Evolutionary conservation across 2,888 invertebrate species (phyloP).

Genomic region (Thysanoteuthis rhombus): DNA sequence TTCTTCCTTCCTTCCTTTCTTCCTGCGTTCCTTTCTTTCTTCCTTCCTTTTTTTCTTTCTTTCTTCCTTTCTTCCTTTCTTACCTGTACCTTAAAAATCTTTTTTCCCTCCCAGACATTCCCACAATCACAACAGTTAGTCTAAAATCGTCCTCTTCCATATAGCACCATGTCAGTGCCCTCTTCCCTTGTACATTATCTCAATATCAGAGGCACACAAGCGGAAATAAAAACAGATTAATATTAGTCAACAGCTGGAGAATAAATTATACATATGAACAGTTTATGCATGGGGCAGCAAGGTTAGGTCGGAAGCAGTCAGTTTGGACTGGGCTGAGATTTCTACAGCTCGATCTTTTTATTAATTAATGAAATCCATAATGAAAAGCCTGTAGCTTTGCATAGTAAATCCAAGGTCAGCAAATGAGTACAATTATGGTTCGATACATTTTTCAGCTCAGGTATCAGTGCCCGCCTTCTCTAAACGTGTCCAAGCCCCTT

Average conservation of each 20-base stretch:
- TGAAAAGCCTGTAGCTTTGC: neutral
- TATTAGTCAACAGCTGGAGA: neutral
- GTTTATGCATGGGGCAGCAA: neutral
- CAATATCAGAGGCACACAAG: neutral
- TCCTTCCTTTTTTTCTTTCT: too few species aligned
- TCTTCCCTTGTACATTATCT: neutral
- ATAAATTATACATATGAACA: neutral
- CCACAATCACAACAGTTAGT: too few species aligned
- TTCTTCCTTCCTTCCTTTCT: too few species aligned
- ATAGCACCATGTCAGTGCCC: neutral
- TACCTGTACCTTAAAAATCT: too few species aligned
- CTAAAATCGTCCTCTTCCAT: too few species aligned
- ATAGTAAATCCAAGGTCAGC: too few species aligned
- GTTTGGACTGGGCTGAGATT: neutral
- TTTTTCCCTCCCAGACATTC: too few species aligned
- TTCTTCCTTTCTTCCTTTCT: too few species aligned
- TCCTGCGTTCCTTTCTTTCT: too few species aligned
- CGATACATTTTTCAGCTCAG: neutral
- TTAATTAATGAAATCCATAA: neutral
- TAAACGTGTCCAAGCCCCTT: too few species aligned
- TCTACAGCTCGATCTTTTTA: neutral
- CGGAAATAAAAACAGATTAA: conserved; percentile 12
- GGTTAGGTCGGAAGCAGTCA: neutral
- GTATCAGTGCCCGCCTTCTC: too few species aligned
- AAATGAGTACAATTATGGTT: too few species aligned